Base-by-base conservation (phyloP, 2,113 vertebrate species). In the Coturnix japonica region DNA sequence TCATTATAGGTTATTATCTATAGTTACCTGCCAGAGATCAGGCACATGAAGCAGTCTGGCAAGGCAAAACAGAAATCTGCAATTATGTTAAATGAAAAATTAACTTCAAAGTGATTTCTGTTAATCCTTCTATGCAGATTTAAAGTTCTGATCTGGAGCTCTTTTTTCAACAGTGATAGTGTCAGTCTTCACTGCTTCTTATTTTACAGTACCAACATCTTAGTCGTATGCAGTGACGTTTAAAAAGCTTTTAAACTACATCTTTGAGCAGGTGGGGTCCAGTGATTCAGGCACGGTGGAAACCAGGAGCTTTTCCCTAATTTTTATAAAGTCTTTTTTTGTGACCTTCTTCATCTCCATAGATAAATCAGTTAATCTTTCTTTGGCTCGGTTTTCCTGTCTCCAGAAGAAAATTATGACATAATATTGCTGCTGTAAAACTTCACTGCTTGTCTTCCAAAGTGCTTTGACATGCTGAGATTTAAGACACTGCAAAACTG, bases 251-350 rank as follows among this genome's bases (percentile, higher is more conserved):
- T 94, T 87, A 7, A 89, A 85, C 8, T 16, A 12, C 61, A 41
- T 57, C 43, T 81, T 72, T 39, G 18, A 37, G n/a, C 43, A 13
- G 26, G 26, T 16, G 39, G 25, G 8, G 18, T 74, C 56, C 10
- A 12, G 61, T 30, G 33, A 77, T 92, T 82, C 44, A 72, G 56
- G 23, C 30, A 21, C 9, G 67, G n/a, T 61, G 8, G 21, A 26
- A 91, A 64, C 19, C 43, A 81, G 57, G 23, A 82, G 13, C 37
- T 89, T 91, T 88, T 86, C 70, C 39, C 89, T 83, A 82, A 75
- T 70, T 71, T 87, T 91, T 49, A 80, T 30, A 71, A 67, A 85
- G 69, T 53, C 30, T 88, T 70, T 89, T n/a, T 54, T 80, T 2
- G 3, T 75, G 51, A 72, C 61, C 20, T 88, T 71, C 37, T 69